Base-by-base conservation (phyloP, 1,140 invertebrate genomes). In the Pseudomyrmex gracilis region DNA sequence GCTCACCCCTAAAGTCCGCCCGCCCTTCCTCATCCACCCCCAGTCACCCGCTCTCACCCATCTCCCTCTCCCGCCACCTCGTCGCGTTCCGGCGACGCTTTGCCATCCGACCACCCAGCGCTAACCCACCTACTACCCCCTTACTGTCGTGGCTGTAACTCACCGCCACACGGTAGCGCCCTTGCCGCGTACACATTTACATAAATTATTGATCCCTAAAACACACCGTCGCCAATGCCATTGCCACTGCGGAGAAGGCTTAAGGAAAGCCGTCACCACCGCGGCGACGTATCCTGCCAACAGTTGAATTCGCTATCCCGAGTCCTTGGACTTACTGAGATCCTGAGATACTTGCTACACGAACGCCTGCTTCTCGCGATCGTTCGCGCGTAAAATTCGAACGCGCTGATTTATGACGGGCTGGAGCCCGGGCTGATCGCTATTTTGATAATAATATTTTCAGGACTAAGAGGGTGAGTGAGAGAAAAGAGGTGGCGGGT, bases 181-280 rank as follows among this genome's bases (percentile, higher is more conserved):
- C 93, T 93, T 92, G 91, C 93, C 92, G 91, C 91, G 91, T 94
- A 93, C 93, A 94, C 93, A 94, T 94, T 94, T 94, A 93, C 94
- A 94, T 94, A 94, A 94, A 94, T 94, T 94, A 94, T 94, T 94
- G 94, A 94, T 94, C 93, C 92, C 91, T 92, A 93, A 93, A 94
- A 94, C 91, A 93, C 91, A 91, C 88, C 89, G 87, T 91, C 90
- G 89, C 91, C 93, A 93, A 93, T 94, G 91, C 93, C 92, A 91
- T 88, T 92, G 91, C 93, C 91, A 92, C 88, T 92, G 89, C 87
- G 86, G 87, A 86, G 87, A 88, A 77, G 63, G 86, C 86, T 88
- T 88, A 88, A 88, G 87, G 87, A 88, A 84, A 87, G 68, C 83
- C 77, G 58, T 24, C 78, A 64, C 49, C 49, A 51, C 17, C 71